Evolutionary conservation across 2,888 invertebrate species (phyloP), one percentile per base, ranked within the genome.

Genomic region (Callosobruchus maculatus): DNA sequence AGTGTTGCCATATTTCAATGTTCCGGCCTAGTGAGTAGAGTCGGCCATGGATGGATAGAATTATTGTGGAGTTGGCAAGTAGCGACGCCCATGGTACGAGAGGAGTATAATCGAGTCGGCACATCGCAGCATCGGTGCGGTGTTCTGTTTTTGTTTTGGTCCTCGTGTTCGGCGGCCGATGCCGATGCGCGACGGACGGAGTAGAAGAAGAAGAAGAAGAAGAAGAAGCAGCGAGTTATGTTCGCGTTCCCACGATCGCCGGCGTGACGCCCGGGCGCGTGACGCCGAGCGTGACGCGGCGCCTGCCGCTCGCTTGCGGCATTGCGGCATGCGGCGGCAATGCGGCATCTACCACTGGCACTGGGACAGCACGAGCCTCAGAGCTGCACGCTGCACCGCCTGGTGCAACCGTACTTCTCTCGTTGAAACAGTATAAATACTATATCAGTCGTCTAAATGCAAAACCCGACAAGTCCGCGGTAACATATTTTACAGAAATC

Each of bases 201-300:
- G n/a, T n/a, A 26, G 13, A 18, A 5, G 18, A 18, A 5, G 49
- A 13, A 1, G 49, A 18, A 49, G 13, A 49, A 49, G 49, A 49
- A 49, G 49, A 7, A 49, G 13, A 73, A 74, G 76, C 74, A 77
- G 77, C 74, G 75, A 77, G 76, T 74, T 77, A 75, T 74, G 76
- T 77, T 77, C 77, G 78, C 79, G 81, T 82, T 81, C 81, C 80
- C 81, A 82, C 82, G 80, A 80, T 80, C 80, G 77, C 80, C 80
- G 80, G 80, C 81, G 49, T 49, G 49, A 49, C 5, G 49, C 49
- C n/a, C n/a, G n/a, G n/a, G n/a, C n/a, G n/a, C n/a, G n/a, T n/a
- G n/a, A n/a, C n/a, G n/a, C n/a, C n/a, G n/a, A n/a, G n/a, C 49
- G 49, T 49, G 49, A 5, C 49, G 49, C 49, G 9, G 13, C 3